Percentiles rank a stretch among this genome's conserved stretches.
These are phyloP conservation scores for Lanius collurio DNA, from an alignment of 2,113 vertebrate genomes.

Conservation along the genomic window DNA sequence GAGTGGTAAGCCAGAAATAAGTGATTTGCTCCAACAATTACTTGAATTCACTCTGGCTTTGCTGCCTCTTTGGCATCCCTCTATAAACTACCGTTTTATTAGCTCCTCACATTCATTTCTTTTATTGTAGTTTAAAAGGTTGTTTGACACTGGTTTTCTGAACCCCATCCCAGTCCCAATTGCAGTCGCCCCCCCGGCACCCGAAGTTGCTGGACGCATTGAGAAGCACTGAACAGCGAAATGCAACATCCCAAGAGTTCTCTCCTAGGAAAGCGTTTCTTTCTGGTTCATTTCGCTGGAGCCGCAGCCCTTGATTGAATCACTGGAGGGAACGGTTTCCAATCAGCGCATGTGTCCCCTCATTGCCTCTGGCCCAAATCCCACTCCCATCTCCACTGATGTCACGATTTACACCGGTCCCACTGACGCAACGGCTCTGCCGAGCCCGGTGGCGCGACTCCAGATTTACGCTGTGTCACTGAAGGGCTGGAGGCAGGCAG, in stretches of 20 bases:
- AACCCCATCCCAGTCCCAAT: neutral
- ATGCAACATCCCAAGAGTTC: neutral
- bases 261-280: neutral
- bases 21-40: neutral
- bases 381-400: neutral
- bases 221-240: neutral
- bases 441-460: neutral
- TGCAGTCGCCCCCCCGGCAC: neutral
- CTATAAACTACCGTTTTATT: neutral
- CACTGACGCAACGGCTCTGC: neutral
- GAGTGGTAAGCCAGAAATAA: neutral
- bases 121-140: neutral
- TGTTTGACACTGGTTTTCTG: neutral
- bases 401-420: neutral
- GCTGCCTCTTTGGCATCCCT: neutral
- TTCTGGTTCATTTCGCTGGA: neutral
- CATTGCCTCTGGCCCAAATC: neutral
- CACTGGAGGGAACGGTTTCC: neutral
- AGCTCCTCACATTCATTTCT: neutral
- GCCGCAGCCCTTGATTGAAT: neutral
- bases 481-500: neutral
- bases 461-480: slow-evolving; percentile 29
- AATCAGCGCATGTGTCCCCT: neutral
- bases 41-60: neutral
- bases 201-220: neutral